phyloP scores from a whole-genome alignment of 2,888 invertebrate genomes.

The Drosophila barbarae region DNA sequence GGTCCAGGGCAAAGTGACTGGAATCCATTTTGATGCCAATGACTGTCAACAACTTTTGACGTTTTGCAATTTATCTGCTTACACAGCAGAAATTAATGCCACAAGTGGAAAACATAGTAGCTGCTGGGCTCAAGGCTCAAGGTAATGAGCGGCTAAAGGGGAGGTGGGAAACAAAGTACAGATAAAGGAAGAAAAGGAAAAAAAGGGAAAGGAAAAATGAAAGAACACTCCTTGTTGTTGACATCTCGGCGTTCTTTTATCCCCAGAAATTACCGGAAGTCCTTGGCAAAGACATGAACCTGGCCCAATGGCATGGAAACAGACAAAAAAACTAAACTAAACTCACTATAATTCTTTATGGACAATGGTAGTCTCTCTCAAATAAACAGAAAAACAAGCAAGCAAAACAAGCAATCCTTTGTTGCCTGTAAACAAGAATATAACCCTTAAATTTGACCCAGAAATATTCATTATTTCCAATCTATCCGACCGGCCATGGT shows the following conservation, averaged over 20 bases:
- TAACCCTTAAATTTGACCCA: slow-evolving; percentile 23
- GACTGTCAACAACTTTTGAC: slow-evolving; percentile 62
- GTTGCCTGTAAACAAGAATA: slow-evolving; percentile 16
- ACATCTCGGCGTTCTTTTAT: slow-evolving; percentile 24
- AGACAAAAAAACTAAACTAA: slow-evolving; percentile 10
- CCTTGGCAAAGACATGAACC: slow-evolving; percentile 30
- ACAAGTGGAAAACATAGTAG: slow-evolving; percentile 53
- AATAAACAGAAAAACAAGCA: slow-evolving; percentile 3
- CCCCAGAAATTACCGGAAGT: slow-evolving; percentile 41
- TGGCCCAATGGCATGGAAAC: slow-evolving; percentile 43
- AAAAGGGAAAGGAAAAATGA: slow-evolving; percentile 2
- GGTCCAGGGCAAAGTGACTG: slow-evolving; percentile 34
- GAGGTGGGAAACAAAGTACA: neutral
- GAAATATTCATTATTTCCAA: slow-evolving; percentile 21
- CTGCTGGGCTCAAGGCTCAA: slow-evolving; percentile 14
- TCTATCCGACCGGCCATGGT: neutral
- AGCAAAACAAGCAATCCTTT: neutral
- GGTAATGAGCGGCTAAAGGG: slow-evolving; percentile 26
- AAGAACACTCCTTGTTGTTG: slow-evolving; percentile 35
- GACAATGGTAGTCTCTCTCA: slow-evolving; percentile 4
- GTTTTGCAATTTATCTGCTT: slow-evolving; percentile 72
- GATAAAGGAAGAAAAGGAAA: neutral
- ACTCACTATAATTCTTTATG: slow-evolving; percentile 6
- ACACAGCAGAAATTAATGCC: slow-evolving; percentile 72
- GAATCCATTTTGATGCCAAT: slow-evolving; percentile 64